phyloP scores from a whole-genome alignment of 92 coral and sea anemone genomes.

The Pocillopora meandrina region DNA sequence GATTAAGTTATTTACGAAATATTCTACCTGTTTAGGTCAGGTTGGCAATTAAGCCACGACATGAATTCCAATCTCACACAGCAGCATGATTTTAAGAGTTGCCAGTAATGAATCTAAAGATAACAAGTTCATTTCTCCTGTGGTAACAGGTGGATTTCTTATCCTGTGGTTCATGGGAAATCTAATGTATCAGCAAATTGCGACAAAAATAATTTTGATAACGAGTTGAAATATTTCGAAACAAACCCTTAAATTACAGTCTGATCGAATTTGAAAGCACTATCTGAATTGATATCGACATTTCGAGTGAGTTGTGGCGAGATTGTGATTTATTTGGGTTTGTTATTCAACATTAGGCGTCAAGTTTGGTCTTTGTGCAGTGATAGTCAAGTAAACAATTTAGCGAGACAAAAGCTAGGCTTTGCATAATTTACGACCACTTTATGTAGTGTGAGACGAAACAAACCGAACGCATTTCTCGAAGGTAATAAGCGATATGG shows the following conservation, averaged over 20 bases:
- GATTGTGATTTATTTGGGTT: not conserved
- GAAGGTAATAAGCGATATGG: constrained; percentile 16
- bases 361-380: constrained; percentile 2
- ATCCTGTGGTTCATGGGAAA: constrained; percentile 7
- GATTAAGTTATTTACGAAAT: not conserved
- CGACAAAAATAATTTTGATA: not conserved
- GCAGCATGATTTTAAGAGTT: not conserved
- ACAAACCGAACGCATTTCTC: constrained; percentile 27
- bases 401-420: constrained; percentile 12
- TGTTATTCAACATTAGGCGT: not conserved
- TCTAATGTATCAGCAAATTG: not conserved
- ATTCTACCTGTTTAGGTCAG: too few species aligned
- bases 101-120: not conserved
- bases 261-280: not conserved
- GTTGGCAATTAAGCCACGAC: too few species aligned
- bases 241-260: not conserved
- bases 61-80: too few species aligned
- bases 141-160: constrained; percentile 10
- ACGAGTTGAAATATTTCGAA: not conserved
- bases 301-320: not conserved
- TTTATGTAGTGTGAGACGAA: constrained; percentile 17
- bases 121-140: not conserved
- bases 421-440: constrained; percentile 43
- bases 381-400: constrained; percentile 21
- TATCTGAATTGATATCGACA: not conserved